A percentile compares a stretch with the other conserved stretches of the same genome.
These are phyloP conservation scores for Nasua narica DNA, from an alignment of 2,797 vertebrate genomes.

Conservation along the genomic window DNA sequence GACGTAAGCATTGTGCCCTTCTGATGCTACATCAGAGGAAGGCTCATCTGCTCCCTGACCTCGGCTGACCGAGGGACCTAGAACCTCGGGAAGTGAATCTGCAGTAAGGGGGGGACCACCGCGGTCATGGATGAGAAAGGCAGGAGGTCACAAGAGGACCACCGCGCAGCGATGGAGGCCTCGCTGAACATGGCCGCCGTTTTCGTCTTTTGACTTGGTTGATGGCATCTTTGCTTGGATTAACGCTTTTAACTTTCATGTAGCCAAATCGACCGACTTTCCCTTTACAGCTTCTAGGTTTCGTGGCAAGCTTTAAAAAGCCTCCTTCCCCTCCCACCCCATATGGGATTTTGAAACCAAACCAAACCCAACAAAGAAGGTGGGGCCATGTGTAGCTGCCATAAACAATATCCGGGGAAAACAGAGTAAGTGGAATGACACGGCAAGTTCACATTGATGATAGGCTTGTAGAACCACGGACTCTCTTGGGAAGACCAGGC, in stretches of 20 bases:
- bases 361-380: not conserved
- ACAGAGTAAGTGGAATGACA: rapidly evolving
- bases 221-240: not conserved
- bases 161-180: not conserved
- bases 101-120: not conserved
- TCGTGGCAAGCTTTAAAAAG: not conserved
- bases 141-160: not conserved
- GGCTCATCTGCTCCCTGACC: not conserved
- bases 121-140: not conserved
- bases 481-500: not conserved
- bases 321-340: not conserved
- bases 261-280: not conserved
- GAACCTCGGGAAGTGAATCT: not conserved
- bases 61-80: not conserved
- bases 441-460: rapidly evolving
- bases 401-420: not conserved
- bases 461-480: not conserved
- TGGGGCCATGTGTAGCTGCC: not conserved
- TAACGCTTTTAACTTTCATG: not conserved
- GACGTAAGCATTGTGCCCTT: not conserved
- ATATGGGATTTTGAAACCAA: not conserved
- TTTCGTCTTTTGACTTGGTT: not conserved
- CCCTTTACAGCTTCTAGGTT: not conserved
- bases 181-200: not conserved
- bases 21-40: not conserved